These are phyloP conservation scores for Gonioctena quinquepunctata DNA, from an alignment of 1,140 invertebrate species.

Conservation along the genomic window DNA sequence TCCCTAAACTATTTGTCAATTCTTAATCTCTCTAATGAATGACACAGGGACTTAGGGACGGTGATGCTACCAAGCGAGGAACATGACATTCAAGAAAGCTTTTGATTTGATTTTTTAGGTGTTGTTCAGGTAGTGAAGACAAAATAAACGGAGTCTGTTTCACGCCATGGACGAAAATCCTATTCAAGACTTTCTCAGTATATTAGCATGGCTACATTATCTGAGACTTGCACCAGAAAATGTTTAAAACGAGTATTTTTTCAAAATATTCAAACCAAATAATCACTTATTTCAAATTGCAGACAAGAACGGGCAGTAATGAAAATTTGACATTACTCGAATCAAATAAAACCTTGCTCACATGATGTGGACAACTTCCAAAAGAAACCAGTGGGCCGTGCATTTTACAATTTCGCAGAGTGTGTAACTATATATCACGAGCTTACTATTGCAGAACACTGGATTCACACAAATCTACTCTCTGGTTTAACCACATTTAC, in stretches of 20 bases:
- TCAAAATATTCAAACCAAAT: neutral
- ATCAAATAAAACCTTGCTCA: conserved; percentile 35
- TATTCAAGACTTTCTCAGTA: conserved; percentile 59
- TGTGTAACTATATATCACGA: no score
- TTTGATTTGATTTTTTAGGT: conserved; percentile 56
- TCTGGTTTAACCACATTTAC: no score
- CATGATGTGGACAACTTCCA: conserved; percentile 32
- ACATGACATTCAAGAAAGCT: no score
- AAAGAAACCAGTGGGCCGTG: conserved; percentile 19
- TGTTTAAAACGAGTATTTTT: conserved; percentile 27
- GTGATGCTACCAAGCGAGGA: no score
- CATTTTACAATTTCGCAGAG: conserved; percentile 32
- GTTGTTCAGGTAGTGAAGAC: conserved; percentile 61
- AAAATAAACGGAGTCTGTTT: conserved; percentile 59
- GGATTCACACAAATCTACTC: no score
- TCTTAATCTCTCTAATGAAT: no score
- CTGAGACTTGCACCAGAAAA: conserved; percentile 30
- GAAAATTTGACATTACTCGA: conserved; percentile 30
- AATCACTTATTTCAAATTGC: conserved; percentile 3
- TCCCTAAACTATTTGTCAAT: no score
- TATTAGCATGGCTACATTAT: conserved; percentile 48
- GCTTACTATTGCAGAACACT: no score
- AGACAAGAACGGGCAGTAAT: conserved; percentile 28
- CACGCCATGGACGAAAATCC: conserved; percentile 55
- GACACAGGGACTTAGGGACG: no score